These are phyloP conservation scores for Grapholita molesta DNA, from an alignment of 1,140 invertebrate genomes.

Conservation along the genomic window DNA sequence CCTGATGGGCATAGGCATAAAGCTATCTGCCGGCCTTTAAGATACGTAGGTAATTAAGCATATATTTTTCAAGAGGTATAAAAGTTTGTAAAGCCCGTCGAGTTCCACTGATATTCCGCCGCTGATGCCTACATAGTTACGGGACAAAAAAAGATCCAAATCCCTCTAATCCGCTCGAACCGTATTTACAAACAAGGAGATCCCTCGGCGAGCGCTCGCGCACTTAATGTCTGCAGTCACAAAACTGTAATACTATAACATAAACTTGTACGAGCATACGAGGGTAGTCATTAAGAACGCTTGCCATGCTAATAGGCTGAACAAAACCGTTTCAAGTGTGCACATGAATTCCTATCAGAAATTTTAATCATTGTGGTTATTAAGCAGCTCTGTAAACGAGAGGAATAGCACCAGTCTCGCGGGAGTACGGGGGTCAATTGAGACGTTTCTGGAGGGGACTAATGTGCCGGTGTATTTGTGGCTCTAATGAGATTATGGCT, in stretches of 20 bases:
- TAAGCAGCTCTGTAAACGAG: background rate
- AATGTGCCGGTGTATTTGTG: background rate
- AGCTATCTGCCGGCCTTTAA: too few relatives aligned
- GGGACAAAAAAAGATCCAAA: background rate
- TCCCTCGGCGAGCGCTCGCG: background rate
- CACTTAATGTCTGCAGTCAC: background rate
- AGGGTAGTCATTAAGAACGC: background rate
- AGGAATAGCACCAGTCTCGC: background rate
- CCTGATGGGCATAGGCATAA: too few relatives aligned
- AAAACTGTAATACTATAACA: background rate
- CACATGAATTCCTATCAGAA: background rate
- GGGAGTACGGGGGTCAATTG: constrained; percentile 11
- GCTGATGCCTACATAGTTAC: background rate
- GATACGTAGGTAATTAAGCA: too few relatives aligned
- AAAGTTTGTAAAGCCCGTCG: too few relatives aligned
- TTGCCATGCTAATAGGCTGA: background rate
- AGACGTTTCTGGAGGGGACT: background rate
- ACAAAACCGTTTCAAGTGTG: background rate
- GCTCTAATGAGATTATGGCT: constrained; percentile 1
- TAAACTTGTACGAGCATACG: background rate
- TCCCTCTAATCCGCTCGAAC: background rate
- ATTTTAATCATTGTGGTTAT: background rate
- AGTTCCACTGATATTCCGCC: too few relatives aligned
- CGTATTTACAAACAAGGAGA: background rate
- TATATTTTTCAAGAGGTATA: too few relatives aligned